Evolutionary conservation across 1,140 invertebrate genomes (phyloP).

Genomic region (Leptoteleia sp.): DNA sequence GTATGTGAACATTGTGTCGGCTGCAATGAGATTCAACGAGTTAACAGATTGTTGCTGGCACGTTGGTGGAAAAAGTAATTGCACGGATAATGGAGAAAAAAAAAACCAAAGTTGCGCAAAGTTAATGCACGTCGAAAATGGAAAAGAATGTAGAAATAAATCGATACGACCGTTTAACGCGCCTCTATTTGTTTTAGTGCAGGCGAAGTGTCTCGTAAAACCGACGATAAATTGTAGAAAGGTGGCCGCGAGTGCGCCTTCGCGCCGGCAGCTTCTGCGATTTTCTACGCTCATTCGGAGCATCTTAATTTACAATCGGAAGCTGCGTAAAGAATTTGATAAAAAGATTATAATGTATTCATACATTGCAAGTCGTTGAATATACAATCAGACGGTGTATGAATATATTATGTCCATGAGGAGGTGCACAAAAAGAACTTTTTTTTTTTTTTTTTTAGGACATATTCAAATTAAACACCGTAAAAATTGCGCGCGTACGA

Average conservation of each 20-base stretch:
- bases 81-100: too few species aligned
- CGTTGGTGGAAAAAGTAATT: too few species aligned
- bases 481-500: slow-evolving; percentile 27
- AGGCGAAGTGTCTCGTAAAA: slow-evolving; percentile 50
- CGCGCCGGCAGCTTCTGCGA: slow-evolving; percentile 40
- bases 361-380: slow-evolving; percentile 52
- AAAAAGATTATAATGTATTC: slow-evolving; percentile 63
- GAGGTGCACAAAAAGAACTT: slow-evolving; percentile 31
- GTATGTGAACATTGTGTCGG: too few species aligned
- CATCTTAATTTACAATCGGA: slow-evolving; percentile 63
- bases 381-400: slow-evolving; percentile 52
- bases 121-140: too few species aligned
- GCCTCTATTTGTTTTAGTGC: slow-evolving; percentile 40
- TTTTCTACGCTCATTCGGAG: slow-evolving; percentile 50
- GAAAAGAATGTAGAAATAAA: slow-evolving; percentile 12
- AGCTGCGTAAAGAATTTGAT: slow-evolving; percentile 55
- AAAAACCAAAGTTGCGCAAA: too few species aligned
- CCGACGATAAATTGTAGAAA: slow-evolving; percentile 44
- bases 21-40: too few species aligned
- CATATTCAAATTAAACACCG: slow-evolving; percentile 42
- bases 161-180: slow-evolving; percentile 7
- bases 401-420: slow-evolving; percentile 55
- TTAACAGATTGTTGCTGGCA: too few species aligned
- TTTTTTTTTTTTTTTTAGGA: slow-evolving; percentile 28
- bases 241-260: slow-evolving; percentile 33